Percentiles rank a stretch among this genome's conserved stretches.
Evolutionary conservation across 2,113 vertebrate species (phyloP).

Genomic region (Eurystomus gularis): DNA sequence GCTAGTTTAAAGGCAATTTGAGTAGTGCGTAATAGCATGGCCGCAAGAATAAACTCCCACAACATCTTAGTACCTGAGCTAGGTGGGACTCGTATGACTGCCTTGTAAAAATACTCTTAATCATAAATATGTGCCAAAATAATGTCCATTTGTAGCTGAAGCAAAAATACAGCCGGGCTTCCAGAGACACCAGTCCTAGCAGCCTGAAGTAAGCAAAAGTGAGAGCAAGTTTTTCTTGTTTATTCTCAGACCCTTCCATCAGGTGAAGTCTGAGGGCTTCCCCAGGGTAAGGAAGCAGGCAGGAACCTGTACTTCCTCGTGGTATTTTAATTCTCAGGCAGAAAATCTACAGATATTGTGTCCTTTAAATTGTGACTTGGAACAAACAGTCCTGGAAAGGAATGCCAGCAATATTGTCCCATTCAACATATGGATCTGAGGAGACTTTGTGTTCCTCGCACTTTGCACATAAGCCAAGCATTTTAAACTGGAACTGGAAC

Average conservation of each 20-base stretch:
- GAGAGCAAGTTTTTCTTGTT: background rate
- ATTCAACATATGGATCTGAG: background rate
- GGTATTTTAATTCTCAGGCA: background rate
- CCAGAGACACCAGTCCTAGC: background rate
- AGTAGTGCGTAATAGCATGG: background rate
- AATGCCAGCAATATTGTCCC: background rate
- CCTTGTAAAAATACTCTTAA: background rate
- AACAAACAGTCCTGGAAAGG: background rate
- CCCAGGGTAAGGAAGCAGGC: background rate
- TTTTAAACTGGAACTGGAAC: background rate
- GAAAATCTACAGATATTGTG: background rate
- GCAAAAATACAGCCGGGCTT: background rate
- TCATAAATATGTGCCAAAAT: background rate
- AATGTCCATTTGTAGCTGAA: background rate
- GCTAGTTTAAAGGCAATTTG: background rate
- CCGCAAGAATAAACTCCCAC: background rate
- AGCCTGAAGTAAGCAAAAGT: background rate
- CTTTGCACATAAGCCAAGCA: background rate
- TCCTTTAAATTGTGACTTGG: background rate
- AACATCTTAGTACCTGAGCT: background rate
- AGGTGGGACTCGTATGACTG: background rate
- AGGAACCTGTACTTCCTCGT: background rate
- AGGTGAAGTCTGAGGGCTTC: background rate
- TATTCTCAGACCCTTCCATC: background rate
- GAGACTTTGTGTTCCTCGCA: background rate